phyloP scores from a whole-genome alignment of 2,888 invertebrate genomes.

The Troides helena region DNA sequence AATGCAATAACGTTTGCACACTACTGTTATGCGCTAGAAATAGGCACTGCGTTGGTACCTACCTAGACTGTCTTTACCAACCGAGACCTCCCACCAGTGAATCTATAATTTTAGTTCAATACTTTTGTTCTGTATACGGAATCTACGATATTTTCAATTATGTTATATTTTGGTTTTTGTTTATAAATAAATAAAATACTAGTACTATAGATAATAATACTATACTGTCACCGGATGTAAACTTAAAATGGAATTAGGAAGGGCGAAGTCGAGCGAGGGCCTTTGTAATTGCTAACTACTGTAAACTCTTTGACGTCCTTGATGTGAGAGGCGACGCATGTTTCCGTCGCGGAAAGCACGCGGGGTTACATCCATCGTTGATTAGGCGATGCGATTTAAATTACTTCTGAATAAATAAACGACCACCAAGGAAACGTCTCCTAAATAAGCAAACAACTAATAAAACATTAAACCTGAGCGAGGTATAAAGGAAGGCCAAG shows the following conservation, averaged over 20 bases:
- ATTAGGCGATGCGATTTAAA: not conserved
- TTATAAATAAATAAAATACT: not conserved
- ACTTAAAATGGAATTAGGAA: not conserved
- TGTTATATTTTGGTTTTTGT: not conserved
- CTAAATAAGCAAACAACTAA: conserved; percentile 66
- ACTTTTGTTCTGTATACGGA: too few species aligned
- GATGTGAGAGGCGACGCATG: not conserved
- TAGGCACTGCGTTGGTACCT: too few species aligned
- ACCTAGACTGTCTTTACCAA: too few species aligned
- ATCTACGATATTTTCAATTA: too few species aligned
- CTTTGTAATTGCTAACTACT: not conserved
- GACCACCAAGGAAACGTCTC: conserved; percentile 41
- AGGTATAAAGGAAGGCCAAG: conserved; percentile 49
- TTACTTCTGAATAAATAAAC: conserved; percentile 35
- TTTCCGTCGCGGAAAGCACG: not conserved
- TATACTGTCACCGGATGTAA: not conserved
- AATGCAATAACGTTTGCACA: too few species aligned
- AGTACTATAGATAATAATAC: not conserved
- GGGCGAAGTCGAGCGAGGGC: not conserved
- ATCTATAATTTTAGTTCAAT: too few species aligned
- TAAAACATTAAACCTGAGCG: conserved; percentile 72
- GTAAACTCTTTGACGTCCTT: not conserved
- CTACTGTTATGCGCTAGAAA: too few species aligned
- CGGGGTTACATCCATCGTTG: not conserved
- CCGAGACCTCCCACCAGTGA: too few species aligned